A percentile compares a stretch with the other conserved stretches of the same genome.
Evolutionary conservation across 2,888 invertebrate genomes (phyloP).

Genomic region (Xestia ashworthii): DNA sequence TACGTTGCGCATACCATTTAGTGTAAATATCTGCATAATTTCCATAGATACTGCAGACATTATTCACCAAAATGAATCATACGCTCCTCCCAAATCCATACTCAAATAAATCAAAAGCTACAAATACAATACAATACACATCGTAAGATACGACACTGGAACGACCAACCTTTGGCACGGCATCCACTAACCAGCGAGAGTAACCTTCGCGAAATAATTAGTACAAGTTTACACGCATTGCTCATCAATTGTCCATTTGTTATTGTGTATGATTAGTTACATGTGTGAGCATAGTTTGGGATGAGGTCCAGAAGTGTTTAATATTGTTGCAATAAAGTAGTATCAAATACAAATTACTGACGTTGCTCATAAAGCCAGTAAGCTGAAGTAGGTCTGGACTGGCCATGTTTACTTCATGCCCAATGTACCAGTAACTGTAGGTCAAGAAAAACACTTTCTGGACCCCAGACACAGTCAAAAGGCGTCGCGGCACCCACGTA

Average conservation of each 20-base stretch:
- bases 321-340: background rate
- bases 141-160: slow-evolving; percentile 35
- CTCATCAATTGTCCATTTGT: slow-evolving; percentile 52
- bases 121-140: slow-evolving; percentile 15
- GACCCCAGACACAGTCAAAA: no score
- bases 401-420: background rate
- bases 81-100: slow-evolving; percentile 11
- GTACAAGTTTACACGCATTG: slow-evolving; percentile 37
- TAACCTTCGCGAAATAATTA: slow-evolving; percentile 52
- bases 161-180: slow-evolving; percentile 49
- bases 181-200: slow-evolving; percentile 28
- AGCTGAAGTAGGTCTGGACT: background rate
- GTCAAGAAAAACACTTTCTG: no score
- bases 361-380: no score
- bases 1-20: background rate
- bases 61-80: background rate
- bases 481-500: background rate
- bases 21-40: background rate
- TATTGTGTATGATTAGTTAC: slow-evolving; percentile 20
- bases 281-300: slow-evolving; percentile 2
- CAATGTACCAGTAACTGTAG: no score
- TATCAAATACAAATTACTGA: no score
- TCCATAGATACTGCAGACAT: background rate
- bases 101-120: slow-evolving; percentile 33
- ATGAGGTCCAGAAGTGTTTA: background rate